These are phyloP conservation scores for Siniperca scherzeri DNA, from an alignment of 2,797 vertebrate species.

Conservation along the genomic window DNA sequence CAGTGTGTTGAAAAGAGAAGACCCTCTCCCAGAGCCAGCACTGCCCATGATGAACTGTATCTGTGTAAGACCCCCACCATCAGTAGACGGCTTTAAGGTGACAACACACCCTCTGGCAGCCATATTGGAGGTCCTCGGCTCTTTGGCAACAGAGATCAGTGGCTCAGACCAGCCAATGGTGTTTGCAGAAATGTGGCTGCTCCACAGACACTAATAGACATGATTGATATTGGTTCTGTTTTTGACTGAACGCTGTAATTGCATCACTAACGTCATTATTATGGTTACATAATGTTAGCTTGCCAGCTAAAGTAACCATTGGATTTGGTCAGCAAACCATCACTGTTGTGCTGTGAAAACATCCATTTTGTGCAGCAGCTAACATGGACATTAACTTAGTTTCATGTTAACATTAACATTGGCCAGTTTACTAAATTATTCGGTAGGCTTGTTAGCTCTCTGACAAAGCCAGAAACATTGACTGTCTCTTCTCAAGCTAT, in stretches of 20 bases:
- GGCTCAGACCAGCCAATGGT: background rate
- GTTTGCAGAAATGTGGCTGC: background rate
- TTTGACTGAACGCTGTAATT: conserved; percentile 25
- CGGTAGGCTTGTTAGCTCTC: background rate
- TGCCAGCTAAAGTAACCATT: background rate
- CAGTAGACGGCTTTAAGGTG: conserved; percentile 10
- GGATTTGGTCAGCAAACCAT: conserved; percentile 3
- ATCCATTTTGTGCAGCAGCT: background rate
- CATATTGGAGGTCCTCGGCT: conserved; percentile 27
- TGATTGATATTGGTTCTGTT: conserved; percentile 16
- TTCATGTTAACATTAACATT: background rate
- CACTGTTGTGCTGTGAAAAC: conserved; percentile 5
- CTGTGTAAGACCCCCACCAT: conserved; percentile 15
- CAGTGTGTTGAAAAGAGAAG: background rate
- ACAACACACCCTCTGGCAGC: conserved; percentile 3
- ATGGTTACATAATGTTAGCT: conserved; percentile 28
- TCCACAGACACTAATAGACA: background rate
- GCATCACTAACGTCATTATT: background rate
- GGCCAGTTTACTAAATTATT: background rate
- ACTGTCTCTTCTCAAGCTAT: background rate
- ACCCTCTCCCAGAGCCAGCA: conserved; percentile 2
- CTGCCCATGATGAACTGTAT: conserved; percentile 19
- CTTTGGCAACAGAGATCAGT: background rate
- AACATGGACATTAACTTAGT: background rate
- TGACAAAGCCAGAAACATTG: background rate